Percentiles rank a stretch among this genome's conserved stretches.
Conservation (phyloP, 2,797 vertebrate species). For the Trematomus bernacchii region DNA sequence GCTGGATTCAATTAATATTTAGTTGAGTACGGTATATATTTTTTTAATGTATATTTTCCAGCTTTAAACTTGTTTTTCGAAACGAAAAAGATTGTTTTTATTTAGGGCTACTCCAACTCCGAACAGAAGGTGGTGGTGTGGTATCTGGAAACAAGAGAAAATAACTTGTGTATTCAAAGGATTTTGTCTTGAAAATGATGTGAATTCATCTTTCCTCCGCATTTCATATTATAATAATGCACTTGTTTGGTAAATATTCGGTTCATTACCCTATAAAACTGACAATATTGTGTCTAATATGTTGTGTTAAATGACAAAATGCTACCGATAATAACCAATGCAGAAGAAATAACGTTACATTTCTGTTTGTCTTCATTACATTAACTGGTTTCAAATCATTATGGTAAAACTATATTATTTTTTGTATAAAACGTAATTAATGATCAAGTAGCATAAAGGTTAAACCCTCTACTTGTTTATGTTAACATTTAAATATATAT, state of each 20-base stretch:
- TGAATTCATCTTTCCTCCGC: not conserved
- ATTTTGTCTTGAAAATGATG: not conserved
- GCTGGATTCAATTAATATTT: not conserved
- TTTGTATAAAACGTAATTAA: not conserved
- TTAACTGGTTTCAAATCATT: no score
- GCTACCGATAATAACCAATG: not conserved
- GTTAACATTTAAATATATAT: not conserved
- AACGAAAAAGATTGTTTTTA: not conserved
- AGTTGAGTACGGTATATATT: no score
- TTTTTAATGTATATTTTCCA: not conserved
- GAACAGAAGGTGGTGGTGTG: constrained; percentile 76
- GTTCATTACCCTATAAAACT: not conserved
- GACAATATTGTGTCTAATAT: not conserved
- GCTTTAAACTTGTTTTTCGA: not conserved
- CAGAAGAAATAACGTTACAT: no score
- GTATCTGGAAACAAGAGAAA: constrained; percentile 38
- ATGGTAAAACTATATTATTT: no score
- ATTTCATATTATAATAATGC: not conserved
- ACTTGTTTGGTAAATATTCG: not conserved
- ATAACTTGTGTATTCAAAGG: not conserved
- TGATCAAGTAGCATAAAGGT: not conserved
- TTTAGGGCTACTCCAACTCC: constrained; percentile 42
- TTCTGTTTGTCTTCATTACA: no score
- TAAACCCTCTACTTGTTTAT: not conserved
- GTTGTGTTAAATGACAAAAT: not conserved